These are phyloP conservation scores for Heterochromis multidens DNA, from an alignment of 2,113 vertebrate genomes.

Conservation along the genomic window DNA sequence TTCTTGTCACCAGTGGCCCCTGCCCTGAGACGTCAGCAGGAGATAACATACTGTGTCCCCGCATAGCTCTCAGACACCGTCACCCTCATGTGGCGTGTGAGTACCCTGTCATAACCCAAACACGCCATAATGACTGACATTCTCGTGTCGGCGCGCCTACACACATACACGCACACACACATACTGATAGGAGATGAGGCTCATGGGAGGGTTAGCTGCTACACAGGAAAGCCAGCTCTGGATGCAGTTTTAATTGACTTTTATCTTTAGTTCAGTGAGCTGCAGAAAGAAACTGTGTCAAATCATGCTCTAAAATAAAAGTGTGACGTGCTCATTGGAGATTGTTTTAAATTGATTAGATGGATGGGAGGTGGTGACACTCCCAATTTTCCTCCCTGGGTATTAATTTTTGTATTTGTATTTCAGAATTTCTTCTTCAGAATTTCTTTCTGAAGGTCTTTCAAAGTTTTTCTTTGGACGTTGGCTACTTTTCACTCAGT, in stretches of 20 bases:
- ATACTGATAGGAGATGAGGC: not conserved
- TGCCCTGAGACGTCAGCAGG: conserved; percentile 33
- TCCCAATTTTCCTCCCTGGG: not conserved
- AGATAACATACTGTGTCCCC: conserved; percentile 65
- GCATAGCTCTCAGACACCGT: conserved; percentile 61
- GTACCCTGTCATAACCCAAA: conserved; percentile 74
- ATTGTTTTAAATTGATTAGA: not conserved
- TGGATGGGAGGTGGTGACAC: not conserved
- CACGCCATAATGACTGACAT: conserved; percentile 56
- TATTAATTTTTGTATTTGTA: too few relatives aligned
- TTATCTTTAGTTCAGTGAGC: conserved; percentile 3
- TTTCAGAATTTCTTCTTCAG: too few relatives aligned
- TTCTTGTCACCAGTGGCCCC: conserved; percentile 19
- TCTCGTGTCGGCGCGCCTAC: conserved; percentile 9
- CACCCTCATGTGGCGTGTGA: conserved; percentile 69
- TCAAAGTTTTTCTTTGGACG: too few relatives aligned
- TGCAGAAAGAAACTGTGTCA: not conserved
- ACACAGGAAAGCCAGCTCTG: not conserved
- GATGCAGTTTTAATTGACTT: conserved; percentile 3
- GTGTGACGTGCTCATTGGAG: not conserved
- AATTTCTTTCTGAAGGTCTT: too few relatives aligned
- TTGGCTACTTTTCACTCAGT: too few relatives aligned
- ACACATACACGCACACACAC: conserved; percentile 11
- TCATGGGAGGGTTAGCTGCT: not conserved
- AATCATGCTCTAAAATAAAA: not conserved